These are phyloP conservation scores for Orientallactaga bullata DNA, from an alignment of 2,113 vertebrate genomes.

Conservation along the genomic window DNA sequence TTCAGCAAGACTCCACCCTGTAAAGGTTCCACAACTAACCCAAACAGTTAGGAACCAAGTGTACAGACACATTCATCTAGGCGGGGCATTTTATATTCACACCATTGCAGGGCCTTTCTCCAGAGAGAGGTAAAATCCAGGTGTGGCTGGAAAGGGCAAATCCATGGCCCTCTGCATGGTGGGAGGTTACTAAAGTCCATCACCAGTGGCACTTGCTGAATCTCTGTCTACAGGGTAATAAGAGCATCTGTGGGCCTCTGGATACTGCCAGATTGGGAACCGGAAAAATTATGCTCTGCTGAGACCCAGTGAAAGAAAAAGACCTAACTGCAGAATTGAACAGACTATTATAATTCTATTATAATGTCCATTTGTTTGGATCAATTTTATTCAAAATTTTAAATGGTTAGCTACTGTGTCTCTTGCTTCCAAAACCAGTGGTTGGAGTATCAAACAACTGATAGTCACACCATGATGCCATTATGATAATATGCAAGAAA, in stretches of 20 bases:
- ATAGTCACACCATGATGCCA: background rate
- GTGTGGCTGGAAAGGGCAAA: background rate
- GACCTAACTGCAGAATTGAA: too few species aligned
- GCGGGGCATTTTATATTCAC: too few species aligned
- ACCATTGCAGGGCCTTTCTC: background rate
- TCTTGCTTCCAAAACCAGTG: background rate
- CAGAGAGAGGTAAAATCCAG: background rate
- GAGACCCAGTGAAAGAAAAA: background rate
- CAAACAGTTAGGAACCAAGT: too few species aligned
- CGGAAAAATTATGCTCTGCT: background rate
- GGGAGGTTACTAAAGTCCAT: too few species aligned
- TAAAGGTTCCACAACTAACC: too few species aligned
- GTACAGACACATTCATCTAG: too few species aligned
- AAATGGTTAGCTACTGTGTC: background rate
- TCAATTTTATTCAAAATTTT: conserved; percentile 21
- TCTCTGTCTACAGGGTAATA: background rate
- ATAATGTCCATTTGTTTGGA: background rate
- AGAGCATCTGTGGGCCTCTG: background rate
- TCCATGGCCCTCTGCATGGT: background rate
- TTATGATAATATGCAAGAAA: background rate
- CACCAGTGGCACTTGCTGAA: background rate
- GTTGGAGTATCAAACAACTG: background rate
- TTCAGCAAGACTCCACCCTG: too few species aligned
- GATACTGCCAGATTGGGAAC: background rate
- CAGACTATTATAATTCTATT: background rate